phyloP scores from a whole-genome alignment of 2,113 vertebrate species.

The Crotalus horridus region DNA sequence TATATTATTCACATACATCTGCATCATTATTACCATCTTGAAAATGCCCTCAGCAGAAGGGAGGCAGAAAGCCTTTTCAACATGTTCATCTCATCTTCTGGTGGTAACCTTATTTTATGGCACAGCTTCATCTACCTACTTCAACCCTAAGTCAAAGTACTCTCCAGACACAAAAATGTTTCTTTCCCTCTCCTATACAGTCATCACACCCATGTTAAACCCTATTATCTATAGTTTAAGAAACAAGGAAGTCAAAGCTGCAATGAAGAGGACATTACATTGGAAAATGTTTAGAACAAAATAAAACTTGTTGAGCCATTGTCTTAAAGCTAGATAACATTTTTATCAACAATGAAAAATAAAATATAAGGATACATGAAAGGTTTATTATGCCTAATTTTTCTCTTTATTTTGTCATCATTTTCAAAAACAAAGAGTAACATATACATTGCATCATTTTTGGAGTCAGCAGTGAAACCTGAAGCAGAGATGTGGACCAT shows the following conservation, averaged over 20 bases:
- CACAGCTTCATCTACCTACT: slow-evolving; percentile 59
- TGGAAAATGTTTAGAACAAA: slow-evolving; percentile 2
- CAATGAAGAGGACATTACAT: slow-evolving; percentile 37
- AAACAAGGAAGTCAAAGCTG: slow-evolving; percentile 59
- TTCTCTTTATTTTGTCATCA: background rate
- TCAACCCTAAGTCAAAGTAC: slow-evolving; percentile 47
- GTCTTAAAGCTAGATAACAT: background rate
- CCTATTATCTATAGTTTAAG: slow-evolving; percentile 62
- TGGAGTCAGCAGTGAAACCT: background rate
- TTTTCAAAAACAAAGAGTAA: background rate
- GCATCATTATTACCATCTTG: slow-evolving; percentile 53
- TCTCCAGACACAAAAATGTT: slow-evolving; percentile 57
- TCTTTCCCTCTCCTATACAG: slow-evolving; percentile 58
- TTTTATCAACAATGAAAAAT: background rate
- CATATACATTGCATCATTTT: background rate
- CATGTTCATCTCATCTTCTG: slow-evolving; percentile 62
- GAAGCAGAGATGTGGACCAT: background rate
- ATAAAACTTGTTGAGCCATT: background rate
- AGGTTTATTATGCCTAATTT: background rate
- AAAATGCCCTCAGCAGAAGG: slow-evolving; percentile 55
- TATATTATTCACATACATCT: slow-evolving; percentile 56
- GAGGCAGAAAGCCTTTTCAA: slow-evolving; percentile 58
- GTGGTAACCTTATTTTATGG: slow-evolving; percentile 64
- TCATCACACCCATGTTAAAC: slow-evolving; percentile 62
- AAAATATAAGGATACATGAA: background rate